Evolutionary conservation across 2,797 vertebrate genomes (phyloP), one percentile per base, ranked within the genome.

Genomic region (Adelosebastes latens): DNA sequence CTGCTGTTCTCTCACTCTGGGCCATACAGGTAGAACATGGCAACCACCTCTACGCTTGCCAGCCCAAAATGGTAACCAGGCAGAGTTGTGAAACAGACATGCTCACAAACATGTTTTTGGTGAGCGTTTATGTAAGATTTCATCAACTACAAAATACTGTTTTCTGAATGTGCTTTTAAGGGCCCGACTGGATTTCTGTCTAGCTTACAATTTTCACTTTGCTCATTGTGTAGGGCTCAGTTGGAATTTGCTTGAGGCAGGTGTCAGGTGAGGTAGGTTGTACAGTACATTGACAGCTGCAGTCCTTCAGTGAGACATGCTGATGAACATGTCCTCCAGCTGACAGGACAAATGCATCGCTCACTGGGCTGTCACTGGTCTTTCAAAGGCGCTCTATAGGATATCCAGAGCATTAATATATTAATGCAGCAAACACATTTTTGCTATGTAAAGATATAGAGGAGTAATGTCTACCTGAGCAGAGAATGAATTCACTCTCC

Each of bases 1-100:
- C 82, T 90, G 86, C 89, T 91, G 89, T 78, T 89, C 79, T 49
- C 27, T 64, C 52, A 79, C 67, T 77, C 66, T 74, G 49, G 36
- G 56, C 63, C 63, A n/a, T 66, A 80, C 85, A 90, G 91, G 82
- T 93, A 86, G 32, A 78, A 70, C 31, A 68, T 52, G 49, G 53
- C 29, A 65, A 32, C 39, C 24, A 34, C 14, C 46, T 27, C 31
- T 24, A 11, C 1, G 3, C 60, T 24, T 72, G 75, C 72, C 80
- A 87, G 77, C 42, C 29, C 53, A 60, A 52, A 56, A 73, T 42
- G 20, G 39, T 65, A 60, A 68, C n/a, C 66, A 79, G 77, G 59
- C 75, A 55, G 34, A 61, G 56, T 12, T 29, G 36, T 32, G 32
- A 36, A 52, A 52, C 64, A 64, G 52, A 34, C 69, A 20, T 42